These are phyloP conservation scores for Noctua fimbriata DNA, from an alignment of 2,888 invertebrate genomes.

Conservation along the genomic window DNA sequence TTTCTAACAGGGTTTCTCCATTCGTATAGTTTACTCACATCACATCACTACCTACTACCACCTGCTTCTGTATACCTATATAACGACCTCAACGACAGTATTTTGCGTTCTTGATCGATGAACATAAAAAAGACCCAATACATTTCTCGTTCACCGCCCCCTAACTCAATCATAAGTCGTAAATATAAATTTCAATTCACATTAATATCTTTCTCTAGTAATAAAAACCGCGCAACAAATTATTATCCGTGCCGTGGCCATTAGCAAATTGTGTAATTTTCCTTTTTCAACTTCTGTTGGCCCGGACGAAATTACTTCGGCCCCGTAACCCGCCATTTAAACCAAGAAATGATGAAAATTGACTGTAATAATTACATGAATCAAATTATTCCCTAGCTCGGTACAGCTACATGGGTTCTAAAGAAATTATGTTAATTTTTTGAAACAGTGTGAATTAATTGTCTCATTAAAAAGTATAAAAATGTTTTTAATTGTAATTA, in stretches of 20 bases:
- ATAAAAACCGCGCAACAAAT: slow-evolving; percentile 84
- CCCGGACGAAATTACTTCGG: slow-evolving; percentile 85
- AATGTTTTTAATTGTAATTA: slow-evolving; percentile 51
- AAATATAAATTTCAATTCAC: slow-evolving; percentile 76
- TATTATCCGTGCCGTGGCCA: slow-evolving; percentile 83
- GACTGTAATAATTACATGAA: slow-evolving; percentile 81
- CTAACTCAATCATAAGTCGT: slow-evolving; percentile 65
- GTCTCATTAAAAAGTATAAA: slow-evolving; percentile 38
- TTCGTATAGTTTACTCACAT: neutral
- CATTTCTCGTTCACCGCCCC: slow-evolving; percentile 18
- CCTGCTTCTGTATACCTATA: neutral
- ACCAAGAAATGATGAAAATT: slow-evolving; percentile 85
- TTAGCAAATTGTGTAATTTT: slow-evolving; percentile 89
- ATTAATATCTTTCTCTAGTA: slow-evolving; percentile 79
- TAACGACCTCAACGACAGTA: slow-evolving; percentile 2
- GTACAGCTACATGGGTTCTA: slow-evolving; percentile 62
- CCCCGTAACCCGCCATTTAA: slow-evolving; percentile 85
- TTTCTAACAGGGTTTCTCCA: neutral
- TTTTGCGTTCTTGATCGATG: slow-evolving; percentile 19
- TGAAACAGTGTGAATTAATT: slow-evolving; percentile 48
- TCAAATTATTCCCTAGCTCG: slow-evolving; percentile 75
- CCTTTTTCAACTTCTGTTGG: slow-evolving; percentile 87
- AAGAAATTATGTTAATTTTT: slow-evolving; percentile 55
- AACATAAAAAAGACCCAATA: slow-evolving; percentile 41
- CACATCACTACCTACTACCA: neutral